A percentile compares a stretch with the other conserved stretches of the same genome.
Conservation (phyloP, 2,797 vertebrate genomes). For the Hemitrygon akajei region DNA sequence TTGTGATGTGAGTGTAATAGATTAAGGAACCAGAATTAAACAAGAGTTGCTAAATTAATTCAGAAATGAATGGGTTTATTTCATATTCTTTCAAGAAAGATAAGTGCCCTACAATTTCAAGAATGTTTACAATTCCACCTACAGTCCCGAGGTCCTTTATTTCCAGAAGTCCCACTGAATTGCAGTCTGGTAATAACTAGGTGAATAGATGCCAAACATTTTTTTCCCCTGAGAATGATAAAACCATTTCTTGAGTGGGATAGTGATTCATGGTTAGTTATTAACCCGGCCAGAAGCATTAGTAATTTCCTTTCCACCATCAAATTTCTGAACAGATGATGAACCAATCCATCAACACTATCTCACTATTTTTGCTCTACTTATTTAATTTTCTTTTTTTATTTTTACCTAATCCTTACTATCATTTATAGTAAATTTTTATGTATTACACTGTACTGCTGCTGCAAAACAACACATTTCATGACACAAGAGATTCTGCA, state of each 20-base stretch:
- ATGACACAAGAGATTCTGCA: too few species aligned
- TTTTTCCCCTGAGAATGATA: not conserved
- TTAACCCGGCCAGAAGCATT: not conserved
- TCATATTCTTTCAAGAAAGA: not conserved
- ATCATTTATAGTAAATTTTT: too few species aligned
- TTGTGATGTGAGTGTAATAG: not conserved
- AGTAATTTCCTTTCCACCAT: too few species aligned
- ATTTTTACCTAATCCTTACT: too few species aligned
- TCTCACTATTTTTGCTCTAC: too few species aligned
- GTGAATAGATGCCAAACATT: not conserved
- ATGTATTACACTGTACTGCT: too few species aligned
- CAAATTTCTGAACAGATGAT: too few species aligned
- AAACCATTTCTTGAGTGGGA: not conserved
- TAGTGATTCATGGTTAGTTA: not conserved
- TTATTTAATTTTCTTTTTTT: too few species aligned
- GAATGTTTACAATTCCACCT: not conserved
- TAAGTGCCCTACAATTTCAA: not conserved
- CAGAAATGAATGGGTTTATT: not conserved
- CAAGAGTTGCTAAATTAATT: not conserved
- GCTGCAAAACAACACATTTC: too few species aligned
- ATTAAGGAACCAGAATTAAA: not conserved
- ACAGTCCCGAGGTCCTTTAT: not conserved
- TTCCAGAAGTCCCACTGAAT: too few species aligned
- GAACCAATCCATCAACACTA: too few species aligned
- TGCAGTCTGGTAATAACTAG: not conserved